Evolutionary conservation across 2,797 vertebrate genomes (phyloP).

Genomic region (Philypnodon macrostomus): DNA sequence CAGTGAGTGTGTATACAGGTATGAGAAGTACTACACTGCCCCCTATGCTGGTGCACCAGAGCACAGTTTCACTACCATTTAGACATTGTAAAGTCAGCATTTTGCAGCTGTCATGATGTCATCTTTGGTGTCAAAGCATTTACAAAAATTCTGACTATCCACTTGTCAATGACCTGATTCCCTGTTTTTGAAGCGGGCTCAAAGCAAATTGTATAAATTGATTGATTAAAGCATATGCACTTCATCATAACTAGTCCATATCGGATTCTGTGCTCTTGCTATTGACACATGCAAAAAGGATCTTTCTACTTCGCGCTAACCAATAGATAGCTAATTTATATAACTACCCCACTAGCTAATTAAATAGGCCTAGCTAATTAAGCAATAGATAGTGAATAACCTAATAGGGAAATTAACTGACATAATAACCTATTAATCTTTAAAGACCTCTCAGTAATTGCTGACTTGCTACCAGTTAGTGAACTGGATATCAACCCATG

Average conservation of each 20-base stretch:
- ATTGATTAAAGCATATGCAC: no score
- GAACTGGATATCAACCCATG: slow-evolving; percentile 2
- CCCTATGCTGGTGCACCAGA: background rate
- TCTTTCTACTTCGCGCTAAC: background rate
- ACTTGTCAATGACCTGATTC: no score
- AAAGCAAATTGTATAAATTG: no score
- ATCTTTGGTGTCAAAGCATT: no score
- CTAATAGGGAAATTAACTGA: slow-evolving; percentile 9
- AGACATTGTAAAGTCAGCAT: background rate
- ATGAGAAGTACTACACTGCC: background rate
- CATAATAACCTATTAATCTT: slow-evolving; percentile 8
- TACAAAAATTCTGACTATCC: no score
- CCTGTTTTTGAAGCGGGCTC: no score
- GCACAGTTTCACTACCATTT: background rate
- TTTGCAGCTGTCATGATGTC: background rate
- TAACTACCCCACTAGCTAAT: slow-evolving; percentile 9
- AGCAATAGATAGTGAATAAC: slow-evolving; percentile 7
- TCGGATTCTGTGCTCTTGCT: no score
- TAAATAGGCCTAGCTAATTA: slow-evolving; percentile 4
- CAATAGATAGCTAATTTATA: slow-evolving; percentile 2
- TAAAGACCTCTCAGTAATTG: slow-evolving; percentile 7
- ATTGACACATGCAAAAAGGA: no score
- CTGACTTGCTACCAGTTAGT: slow-evolving; percentile 5
- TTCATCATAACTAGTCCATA: background rate
- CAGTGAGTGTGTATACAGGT: background rate